Conservation (phyloP, 2,888 invertebrate species). For the Andrena fulva region DNA sequence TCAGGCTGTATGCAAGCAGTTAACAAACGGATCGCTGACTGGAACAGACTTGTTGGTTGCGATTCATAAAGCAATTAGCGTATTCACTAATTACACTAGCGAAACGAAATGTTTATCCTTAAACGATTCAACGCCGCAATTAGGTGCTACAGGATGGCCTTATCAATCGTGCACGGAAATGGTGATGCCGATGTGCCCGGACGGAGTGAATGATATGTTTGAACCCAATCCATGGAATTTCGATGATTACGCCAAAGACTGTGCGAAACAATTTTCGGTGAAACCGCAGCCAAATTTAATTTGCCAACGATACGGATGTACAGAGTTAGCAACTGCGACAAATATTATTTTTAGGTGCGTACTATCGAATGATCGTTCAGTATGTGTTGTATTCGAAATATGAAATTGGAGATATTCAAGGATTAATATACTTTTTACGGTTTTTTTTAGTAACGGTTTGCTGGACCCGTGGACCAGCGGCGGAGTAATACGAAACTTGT, state of each 20-base stretch:
- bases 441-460: slow-evolving; percentile 90
- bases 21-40: slow-evolving; percentile 77
- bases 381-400: neutral
- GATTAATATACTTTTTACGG: neutral
- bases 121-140: slow-evolving; percentile 86
- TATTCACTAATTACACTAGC: slow-evolving; percentile 94
- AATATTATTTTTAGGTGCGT: slow-evolving; percentile 88
- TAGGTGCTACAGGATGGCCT: slow-evolving; percentile 92
- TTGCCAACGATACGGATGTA: slow-evolving; percentile 92
- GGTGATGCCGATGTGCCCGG: slow-evolving; percentile 97
- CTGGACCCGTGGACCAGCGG: slow-evolving; percentile 96
- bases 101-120: slow-evolving; percentile 89
- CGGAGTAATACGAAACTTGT: slow-evolving; percentile 90
- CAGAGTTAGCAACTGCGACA: slow-evolving; percentile 88
- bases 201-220: slow-evolving; percentile 93
- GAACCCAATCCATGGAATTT: slow-evolving; percentile 91
- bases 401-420: no score
- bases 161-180: slow-evolving; percentile 97
- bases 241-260: slow-evolving; percentile 88
- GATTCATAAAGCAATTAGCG: slow-evolving; percentile 89
- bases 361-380: neutral
- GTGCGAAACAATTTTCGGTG: slow-evolving; percentile 90
- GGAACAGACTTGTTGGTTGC: slow-evolving; percentile 81
- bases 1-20: slow-evolving; percentile 86
- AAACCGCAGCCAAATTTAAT: slow-evolving; percentile 89